Percentiles rank a stretch among this genome's conserved stretches.
phyloP scores from a whole-genome alignment of 2,888 invertebrate species.

The Lymantria monacha region DNA sequence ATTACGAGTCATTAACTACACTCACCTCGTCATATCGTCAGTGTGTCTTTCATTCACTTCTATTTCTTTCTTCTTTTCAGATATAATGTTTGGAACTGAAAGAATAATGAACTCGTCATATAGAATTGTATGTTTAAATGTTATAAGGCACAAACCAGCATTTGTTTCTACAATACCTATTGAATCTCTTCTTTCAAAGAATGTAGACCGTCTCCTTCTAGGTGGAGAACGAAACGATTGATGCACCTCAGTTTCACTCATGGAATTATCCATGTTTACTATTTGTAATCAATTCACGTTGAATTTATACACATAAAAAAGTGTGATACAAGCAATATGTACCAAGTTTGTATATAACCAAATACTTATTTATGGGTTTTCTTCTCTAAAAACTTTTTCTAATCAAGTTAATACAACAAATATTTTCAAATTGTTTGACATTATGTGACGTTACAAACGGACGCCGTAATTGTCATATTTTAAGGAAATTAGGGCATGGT shows the following conservation, averaged over 20 bases:
- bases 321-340: background rate
- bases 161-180: slow-evolving; percentile 43
- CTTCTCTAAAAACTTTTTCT: no score
- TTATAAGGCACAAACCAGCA: background rate
- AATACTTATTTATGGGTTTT: background rate
- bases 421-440: slow-evolving; percentile 39
- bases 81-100: slow-evolving; percentile 52
- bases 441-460: slow-evolving; percentile 44
- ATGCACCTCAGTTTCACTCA: slow-evolving; percentile 49
- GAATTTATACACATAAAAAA: background rate
- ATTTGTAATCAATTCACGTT: slow-evolving; percentile 7
- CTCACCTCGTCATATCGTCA: slow-evolving; percentile 50
- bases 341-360: background rate
- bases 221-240: slow-evolving; percentile 65
- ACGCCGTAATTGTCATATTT: slow-evolving; percentile 24
- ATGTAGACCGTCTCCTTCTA: slow-evolving; percentile 67
- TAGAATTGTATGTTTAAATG: background rate
- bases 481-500: background rate
- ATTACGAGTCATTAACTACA: no score
- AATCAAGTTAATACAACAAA: slow-evolving; percentile 10
- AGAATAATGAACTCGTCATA: slow-evolving; percentile 12
- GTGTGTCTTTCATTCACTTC: slow-evolving; percentile 40
- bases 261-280: slow-evolving; percentile 57
- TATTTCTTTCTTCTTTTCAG: slow-evolving; percentile 39
- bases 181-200: slow-evolving; percentile 70